These are phyloP conservation scores for Nothoprocta pentlandii DNA, from an alignment of 2,113 vertebrate species.

Conservation along the genomic window DNA sequence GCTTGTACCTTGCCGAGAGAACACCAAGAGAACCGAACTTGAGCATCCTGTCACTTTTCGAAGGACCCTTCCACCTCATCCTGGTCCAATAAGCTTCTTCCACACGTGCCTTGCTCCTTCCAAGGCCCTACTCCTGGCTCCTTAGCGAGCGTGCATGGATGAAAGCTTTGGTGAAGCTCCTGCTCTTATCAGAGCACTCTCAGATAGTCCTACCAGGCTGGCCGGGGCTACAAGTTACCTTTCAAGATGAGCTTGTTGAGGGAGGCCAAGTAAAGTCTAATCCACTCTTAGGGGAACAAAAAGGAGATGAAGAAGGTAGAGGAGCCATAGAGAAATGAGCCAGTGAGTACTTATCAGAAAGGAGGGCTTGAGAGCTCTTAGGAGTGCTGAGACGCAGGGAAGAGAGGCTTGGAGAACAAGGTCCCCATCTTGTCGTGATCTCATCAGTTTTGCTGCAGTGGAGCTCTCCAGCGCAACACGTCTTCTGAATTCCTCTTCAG, in stretches of 20 bases:
- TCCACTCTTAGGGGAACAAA: not conserved
- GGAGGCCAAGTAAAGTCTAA: not conserved
- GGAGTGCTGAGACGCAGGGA: not conserved
- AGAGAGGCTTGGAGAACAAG: not conserved
- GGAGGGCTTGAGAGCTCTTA: slow-evolving; percentile 22
- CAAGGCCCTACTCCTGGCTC: not conserved
- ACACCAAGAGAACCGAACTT: not conserved
- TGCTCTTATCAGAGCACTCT: not conserved
- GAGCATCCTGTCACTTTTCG: not conserved
- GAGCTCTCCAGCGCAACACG: not conserved
- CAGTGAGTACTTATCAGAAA: not conserved
- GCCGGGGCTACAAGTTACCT: not conserved
- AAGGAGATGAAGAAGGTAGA: not conserved
- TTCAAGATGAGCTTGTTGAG: not conserved
- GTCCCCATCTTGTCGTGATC: not conserved
- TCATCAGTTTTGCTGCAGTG: not conserved
- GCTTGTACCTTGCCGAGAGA: not conserved
- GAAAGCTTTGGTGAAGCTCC: not conserved
- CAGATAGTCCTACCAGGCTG: not conserved
- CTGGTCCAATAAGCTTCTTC: not conserved
- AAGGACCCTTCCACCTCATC: not conserved
- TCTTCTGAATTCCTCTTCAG: not conserved
- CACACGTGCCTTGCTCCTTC: not conserved
- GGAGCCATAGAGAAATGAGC: slow-evolving; percentile 15
- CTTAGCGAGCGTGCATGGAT: not conserved